These are phyloP conservation scores for Setipinna tenuifilis DNA, from an alignment of 2,797 vertebrate species.

Conservation along the genomic window DNA sequence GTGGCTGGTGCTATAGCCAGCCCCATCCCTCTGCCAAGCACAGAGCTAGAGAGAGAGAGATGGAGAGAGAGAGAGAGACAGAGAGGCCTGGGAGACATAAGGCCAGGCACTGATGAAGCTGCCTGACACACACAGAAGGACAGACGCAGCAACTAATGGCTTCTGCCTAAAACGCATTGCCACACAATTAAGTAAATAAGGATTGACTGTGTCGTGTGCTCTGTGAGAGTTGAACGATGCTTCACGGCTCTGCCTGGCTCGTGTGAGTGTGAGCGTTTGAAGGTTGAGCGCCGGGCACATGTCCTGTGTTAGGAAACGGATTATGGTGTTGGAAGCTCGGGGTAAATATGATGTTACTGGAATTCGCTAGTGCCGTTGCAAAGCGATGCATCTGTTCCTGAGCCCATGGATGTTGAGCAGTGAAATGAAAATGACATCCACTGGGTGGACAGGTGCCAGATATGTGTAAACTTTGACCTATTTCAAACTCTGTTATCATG, in stretches of 20 bases:
- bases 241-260: neutral
- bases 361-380: neutral
- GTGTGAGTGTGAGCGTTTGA: neutral
- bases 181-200: constrained; percentile 66
- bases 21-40: constrained; percentile 48
- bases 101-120: constrained; percentile 59
- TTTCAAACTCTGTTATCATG: neutral
- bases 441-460: neutral
- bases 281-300: neutral
- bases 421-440: neutral
- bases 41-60: constrained; percentile 47
- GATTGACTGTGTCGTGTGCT: constrained; percentile 59
- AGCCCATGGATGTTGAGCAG: neutral
- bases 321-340: neutral
- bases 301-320: neutral
- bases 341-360: neutral
- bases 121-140: constrained; percentile 58
- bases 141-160: constrained; percentile 61
- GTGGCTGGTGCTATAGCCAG: constrained; percentile 33
- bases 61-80: constrained; percentile 39
- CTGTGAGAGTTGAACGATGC: constrained; percentile 10
- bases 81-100: constrained; percentile 49
- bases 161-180: constrained; percentile 57
- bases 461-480: constrained; percentile 2
- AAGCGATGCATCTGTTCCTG: neutral